phyloP scores from a whole-genome alignment of 2,113 vertebrate genomes.

The Leptosomus discolor region DNA sequence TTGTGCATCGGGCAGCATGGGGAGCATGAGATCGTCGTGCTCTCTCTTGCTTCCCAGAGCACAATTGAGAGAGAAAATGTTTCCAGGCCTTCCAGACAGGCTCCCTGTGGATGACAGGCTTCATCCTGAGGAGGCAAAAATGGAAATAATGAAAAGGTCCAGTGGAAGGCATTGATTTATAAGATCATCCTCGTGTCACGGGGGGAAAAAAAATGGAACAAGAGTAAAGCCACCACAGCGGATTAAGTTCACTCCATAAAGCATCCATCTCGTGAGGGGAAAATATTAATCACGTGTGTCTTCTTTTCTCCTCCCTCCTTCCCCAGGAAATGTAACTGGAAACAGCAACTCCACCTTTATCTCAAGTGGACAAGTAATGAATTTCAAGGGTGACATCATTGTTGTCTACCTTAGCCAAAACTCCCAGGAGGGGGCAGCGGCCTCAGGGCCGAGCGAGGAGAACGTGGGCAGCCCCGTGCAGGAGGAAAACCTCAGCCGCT shows the following conservation, averaged over 20 bases:
- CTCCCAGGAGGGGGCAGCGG: constrained; percentile 75
- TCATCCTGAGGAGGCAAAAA: not conserved
- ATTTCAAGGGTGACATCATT: constrained; percentile 95
- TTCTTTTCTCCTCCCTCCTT: not conserved
- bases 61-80: not conserved
- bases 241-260: not conserved
- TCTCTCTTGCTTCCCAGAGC: not conserved
- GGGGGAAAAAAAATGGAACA: not conserved
- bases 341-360: constrained; percentile 97
- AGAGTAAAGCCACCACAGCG: not conserved
- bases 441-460: constrained; percentile 62
- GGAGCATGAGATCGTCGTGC: not conserved
- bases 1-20: fast-evolving
- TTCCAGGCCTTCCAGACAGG: not conserved
- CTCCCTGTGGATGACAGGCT: not conserved
- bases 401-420: constrained; percentile 91
- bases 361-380: constrained; percentile 98
- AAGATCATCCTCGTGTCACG: not conserved
- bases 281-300: constrained; percentile 8
- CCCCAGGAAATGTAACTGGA: constrained; percentile 89
- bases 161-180: constrained; percentile 25
- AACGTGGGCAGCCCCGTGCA: constrained; percentile 86
- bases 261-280: not conserved
- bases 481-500: constrained; percentile 82
- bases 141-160: constrained; percentile 9